Percentiles rank a stretch among this genome's conserved stretches.
These are phyloP conservation scores for Monochamus saltuarius DNA, from an alignment of 1,140 invertebrate genomes.

Conservation along the genomic window DNA sequence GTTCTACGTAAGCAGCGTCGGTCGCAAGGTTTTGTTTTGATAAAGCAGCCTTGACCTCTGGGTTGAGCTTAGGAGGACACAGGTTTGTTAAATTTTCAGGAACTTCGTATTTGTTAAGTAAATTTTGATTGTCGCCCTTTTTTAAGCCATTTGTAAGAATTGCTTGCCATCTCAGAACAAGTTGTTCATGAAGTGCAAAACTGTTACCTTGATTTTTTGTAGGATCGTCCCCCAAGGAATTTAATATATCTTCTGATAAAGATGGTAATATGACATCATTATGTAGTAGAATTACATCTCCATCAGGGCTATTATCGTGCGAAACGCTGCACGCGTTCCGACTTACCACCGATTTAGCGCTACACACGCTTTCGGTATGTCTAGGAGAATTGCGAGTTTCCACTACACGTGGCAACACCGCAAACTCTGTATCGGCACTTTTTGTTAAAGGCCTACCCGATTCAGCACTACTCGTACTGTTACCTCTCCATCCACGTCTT, in stretches of 20 bases:
- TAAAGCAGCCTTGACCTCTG: not conserved
- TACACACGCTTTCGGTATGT: not conserved
- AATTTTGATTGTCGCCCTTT: not conserved
- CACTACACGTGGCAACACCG: not conserved
- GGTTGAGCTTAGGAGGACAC: not conserved
- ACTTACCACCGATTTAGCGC: not conserved
- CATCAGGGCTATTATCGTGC: not conserved
- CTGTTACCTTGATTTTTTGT: no score
- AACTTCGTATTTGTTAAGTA: not conserved
- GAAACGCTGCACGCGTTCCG: not conserved
- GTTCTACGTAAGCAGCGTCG: not conserved
- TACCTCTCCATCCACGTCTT: no score
- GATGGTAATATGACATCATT: conserved; percentile 5
- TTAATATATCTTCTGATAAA: conserved; percentile 10
- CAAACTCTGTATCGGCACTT: no score
- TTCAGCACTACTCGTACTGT: no score
- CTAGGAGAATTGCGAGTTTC: not conserved
- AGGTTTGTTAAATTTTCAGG: not conserved
- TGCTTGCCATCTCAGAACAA: not conserved
- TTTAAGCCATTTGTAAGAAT: not conserved
- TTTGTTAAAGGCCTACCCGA: no score
- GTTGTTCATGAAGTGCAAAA: not conserved
- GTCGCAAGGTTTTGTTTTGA: not conserved
- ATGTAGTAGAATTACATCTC: conserved; percentile 3
- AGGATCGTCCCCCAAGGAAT: conserved; percentile 5